Base-by-base conservation (phyloP, 2,797 vertebrate genomes). In the Cottoperca gobio region DNA sequence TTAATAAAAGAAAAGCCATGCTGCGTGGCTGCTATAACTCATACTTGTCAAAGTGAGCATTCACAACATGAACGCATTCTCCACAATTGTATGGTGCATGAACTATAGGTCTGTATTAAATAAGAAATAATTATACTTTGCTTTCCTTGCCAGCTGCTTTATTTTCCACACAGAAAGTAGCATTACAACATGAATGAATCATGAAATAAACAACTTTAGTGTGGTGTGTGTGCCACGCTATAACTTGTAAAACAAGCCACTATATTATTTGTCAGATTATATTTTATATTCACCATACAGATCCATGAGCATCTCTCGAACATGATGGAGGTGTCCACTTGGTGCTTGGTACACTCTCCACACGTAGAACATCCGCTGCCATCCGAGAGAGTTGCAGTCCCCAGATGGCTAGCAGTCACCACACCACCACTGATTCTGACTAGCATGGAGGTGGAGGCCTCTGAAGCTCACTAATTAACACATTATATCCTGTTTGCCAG, bases 381-480 rank as follows among this genome's bases (percentile, higher is more conserved):
- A 26, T 50, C 33, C 14, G 1, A 52, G 17, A 65, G 35, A 65
- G 48, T 14, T 53, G 24, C 23, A 39, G 26, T 58, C 43, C 19
- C 46, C 28, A 62, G 40, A 48, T 21, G 43, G 45, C 19, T 26
- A 28, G 23, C 48, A 65, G 66, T 58, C 43, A 28, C 35, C 58
- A 42, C 26, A 42, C 19, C 37, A 52, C 14, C 8, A 35, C 31
- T 31, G 45, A 31, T 40, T n/a, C 43, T 28, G 21, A 54, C 23
- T 39, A 49, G 28, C 58, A 69, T 33, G 24, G 42, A 48, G 26
- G 14, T 42, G 24, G 50, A 55, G 35, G 50, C 24, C 11, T 33
- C 61, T 48, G 13, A 49, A 65, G 42, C 24, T 23, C 52, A 17
- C 42, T 55, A 48, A 57, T 57, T 57, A 64, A 31, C 48, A 53